These are phyloP conservation scores for Alosa alosa DNA, from an alignment of 2,113 vertebrate species.

Conservation along the genomic window DNA sequence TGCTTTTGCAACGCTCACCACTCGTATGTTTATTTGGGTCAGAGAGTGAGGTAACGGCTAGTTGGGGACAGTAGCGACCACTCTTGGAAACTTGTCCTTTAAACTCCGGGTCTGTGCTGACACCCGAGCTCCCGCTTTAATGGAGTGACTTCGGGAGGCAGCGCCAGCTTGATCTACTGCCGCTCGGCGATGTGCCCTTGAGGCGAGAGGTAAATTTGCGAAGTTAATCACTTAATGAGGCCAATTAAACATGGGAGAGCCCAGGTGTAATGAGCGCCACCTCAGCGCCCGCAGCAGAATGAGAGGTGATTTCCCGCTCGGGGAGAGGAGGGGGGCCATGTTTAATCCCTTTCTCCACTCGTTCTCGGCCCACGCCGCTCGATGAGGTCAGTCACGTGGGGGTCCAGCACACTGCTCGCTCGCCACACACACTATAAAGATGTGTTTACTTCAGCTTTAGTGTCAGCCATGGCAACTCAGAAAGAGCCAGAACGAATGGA, in stretches of 20 bases:
- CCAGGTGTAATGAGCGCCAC: constrained; percentile 70
- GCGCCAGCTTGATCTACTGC: constrained; percentile 55
- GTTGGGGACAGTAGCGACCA: neutral
- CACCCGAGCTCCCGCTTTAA: constrained; percentile 57
- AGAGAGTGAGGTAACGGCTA: neutral
- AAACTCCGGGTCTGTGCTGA: constrained; percentile 60
- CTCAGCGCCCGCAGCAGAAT: constrained; percentile 62
- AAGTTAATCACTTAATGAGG: constrained; percentile 80
- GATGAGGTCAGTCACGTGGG: constrained; percentile 40
- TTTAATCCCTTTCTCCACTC: constrained; percentile 44
- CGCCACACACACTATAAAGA: neutral
- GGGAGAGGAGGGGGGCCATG: constrained; percentile 46
- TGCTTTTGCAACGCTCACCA: neutral
- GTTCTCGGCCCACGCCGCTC: constrained; percentile 20
- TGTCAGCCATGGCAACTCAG: neutral
- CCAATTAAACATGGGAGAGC: constrained; percentile 70
- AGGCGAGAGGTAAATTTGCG: constrained; percentile 72
- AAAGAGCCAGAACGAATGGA: neutral
- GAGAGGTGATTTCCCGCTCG: constrained; percentile 55
- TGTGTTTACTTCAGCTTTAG: neutral
- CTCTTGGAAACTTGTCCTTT: constrained; percentile 36
- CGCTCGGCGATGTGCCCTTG: constrained; percentile 63
- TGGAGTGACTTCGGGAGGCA: constrained; percentile 65
- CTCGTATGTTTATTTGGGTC: neutral
- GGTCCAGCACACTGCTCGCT: neutral